phyloP scores from a whole-genome alignment of 2,888 invertebrate species.

The Andrena bucephala region DNA sequence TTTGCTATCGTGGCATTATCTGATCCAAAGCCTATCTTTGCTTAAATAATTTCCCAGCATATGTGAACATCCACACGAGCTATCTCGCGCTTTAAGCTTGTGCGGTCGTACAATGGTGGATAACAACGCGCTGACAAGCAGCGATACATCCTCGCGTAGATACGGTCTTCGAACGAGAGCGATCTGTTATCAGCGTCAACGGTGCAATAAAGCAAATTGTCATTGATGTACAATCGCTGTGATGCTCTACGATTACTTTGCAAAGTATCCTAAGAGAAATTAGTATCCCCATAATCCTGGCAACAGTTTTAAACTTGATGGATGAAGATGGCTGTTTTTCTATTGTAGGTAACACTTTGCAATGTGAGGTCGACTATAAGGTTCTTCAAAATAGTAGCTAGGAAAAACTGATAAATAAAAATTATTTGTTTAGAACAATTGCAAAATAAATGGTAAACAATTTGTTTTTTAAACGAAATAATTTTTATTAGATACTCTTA shows the following conservation, averaged over 20 bases:
- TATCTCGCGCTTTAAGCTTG: background rate
- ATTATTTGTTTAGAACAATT: too few relatives aligned
- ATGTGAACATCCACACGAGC: background rate
- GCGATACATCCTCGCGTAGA: slow-evolving; percentile 74
- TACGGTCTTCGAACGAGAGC: slow-evolving; percentile 69
- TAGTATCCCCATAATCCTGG: too few relatives aligned
- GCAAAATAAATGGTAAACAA: too few relatives aligned
- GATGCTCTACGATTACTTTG: slow-evolving; percentile 11
- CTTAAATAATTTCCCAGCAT: slow-evolving; percentile 28
- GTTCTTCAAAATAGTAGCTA: too few relatives aligned
- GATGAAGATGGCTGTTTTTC: too few relatives aligned
- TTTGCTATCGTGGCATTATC: slow-evolving; percentile 30
- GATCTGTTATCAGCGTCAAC: slow-evolving; percentile 71
- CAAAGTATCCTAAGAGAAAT: background rate
- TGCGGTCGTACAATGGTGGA: slow-evolving; percentile 10
- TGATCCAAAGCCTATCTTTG: slow-evolving; percentile 13
- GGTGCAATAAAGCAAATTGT: slow-evolving; percentile 41
- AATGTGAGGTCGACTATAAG: too few relatives aligned
- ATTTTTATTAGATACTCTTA: too few relatives aligned
- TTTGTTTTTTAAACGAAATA: too few relatives aligned
- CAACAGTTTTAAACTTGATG: too few relatives aligned
- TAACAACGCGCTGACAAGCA: slow-evolving; percentile 61
- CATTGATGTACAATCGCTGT: slow-evolving; percentile 41
- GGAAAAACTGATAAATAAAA: too few relatives aligned
- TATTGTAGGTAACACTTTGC: too few relatives aligned